A percentile compares a stretch with the other conserved stretches of the same genome.
Evolutionary conservation across 2,113 vertebrate genomes (phyloP).

Genomic region (Bubalus kerabau): DNA sequence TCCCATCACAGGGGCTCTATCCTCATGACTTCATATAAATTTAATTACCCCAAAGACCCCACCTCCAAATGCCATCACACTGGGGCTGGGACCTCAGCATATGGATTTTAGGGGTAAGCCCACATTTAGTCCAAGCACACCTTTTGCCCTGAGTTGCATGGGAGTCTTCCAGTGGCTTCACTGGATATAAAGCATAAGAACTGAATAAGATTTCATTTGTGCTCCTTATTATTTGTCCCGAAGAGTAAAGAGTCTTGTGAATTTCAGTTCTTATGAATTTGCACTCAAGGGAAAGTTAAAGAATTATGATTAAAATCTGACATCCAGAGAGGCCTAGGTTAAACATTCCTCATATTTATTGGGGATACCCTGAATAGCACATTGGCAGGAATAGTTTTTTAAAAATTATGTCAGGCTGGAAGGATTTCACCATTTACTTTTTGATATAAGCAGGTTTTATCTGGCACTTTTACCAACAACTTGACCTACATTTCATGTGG

Average conservation of each 20-base stretch:
- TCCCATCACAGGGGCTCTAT: neutral
- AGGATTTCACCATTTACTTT: slow-evolving; percentile 26
- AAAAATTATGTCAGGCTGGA: slow-evolving; percentile 21
- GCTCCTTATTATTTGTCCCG: neutral
- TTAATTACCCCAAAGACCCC: neutral
- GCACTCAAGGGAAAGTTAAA: neutral
- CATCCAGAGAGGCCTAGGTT: neutral
- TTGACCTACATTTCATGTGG: slow-evolving; percentile 59
- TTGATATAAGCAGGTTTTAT: slow-evolving; percentile 59
- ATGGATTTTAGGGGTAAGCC: neutral
- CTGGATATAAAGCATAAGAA: neutral
- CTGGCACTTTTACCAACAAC: slow-evolving; percentile 32
- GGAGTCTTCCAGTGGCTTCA: neutral
- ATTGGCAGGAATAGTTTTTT: neutral
- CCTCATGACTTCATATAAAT: neutral
- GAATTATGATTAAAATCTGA: neutral
- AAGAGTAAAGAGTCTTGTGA: neutral
- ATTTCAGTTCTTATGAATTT: slow-evolving; percentile 6
- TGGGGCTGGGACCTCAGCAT: neutral
- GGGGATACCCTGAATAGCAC: neutral
- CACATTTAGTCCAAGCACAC: neutral
- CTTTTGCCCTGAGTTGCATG: neutral
- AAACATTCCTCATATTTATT: neutral
- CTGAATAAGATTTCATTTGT: neutral
- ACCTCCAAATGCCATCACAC: neutral